Conservation (phyloP, 2,113 vertebrate species). For the Tursiops truncatus region DNA sequence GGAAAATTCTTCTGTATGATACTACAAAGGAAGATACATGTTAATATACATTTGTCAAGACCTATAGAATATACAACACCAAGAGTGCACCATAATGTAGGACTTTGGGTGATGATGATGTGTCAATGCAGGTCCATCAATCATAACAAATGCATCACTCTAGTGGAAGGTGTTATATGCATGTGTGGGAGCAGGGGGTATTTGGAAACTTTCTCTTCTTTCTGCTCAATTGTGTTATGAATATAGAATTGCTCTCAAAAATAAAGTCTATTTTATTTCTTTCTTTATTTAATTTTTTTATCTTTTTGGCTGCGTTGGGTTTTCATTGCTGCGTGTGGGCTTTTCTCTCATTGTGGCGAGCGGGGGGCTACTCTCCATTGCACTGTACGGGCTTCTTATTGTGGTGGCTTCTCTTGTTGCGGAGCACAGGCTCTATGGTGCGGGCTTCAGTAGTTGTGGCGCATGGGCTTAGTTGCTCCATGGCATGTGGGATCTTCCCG, state of each 20-base stretch:
- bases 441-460: no score
- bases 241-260: not conserved
- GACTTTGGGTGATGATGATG: not conserved
- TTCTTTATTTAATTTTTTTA: no score
- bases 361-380: no score
- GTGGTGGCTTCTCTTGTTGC: no score
- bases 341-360: no score
- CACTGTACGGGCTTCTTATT: no score
- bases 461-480: no score
- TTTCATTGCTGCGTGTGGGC: rapidly evolving
- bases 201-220: not conserved
- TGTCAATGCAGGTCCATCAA: not conserved
- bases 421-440: no score
- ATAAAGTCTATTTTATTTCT: not conserved
- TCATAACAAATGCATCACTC: not conserved
- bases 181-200: not conserved
- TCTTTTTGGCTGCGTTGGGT: no score
- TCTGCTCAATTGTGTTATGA: not conserved
- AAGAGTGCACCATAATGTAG: not conserved
- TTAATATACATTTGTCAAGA: not conserved
- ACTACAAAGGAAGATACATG: not conserved
- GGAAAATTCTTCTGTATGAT: not conserved
- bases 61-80: not conserved
- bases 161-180: no score
- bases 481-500: no score